Percentiles rank a stretch among this genome's conserved stretches.
Evolutionary conservation across 2,113 vertebrate species (phyloP).

Genomic region (Pangasianodon hypophthalmus): DNA sequence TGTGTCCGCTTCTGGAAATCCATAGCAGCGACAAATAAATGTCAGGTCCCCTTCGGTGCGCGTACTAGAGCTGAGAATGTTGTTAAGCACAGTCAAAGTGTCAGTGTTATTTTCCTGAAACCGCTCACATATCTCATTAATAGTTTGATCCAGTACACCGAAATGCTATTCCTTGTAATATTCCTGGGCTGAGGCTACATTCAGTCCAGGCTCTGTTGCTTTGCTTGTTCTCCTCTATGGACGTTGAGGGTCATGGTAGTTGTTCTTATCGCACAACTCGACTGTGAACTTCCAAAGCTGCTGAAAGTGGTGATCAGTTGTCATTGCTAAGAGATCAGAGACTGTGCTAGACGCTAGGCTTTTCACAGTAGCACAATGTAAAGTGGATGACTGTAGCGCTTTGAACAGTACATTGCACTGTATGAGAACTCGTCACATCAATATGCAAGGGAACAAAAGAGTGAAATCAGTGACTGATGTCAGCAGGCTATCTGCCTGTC

Average conservation of each 20-base stretch:
- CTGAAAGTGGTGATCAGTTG: neutral
- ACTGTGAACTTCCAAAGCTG: slow-evolving; percentile 3
- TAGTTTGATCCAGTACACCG: neutral
- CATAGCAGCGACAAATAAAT: neutral
- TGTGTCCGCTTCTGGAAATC: neutral
- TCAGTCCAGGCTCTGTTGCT: neutral
- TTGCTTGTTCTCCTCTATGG: neutral
- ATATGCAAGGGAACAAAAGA: neutral
- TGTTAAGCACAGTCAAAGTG: no score
- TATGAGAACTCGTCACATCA: neutral
- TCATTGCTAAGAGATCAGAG: neutral
- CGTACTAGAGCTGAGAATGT: neutral
- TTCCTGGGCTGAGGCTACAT: neutral
- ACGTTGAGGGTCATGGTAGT: neutral
- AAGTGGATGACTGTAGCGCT: neutral
- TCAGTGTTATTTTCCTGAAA: no score
- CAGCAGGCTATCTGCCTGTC: neutral
- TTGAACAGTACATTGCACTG: neutral
- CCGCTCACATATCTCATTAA: neutral
- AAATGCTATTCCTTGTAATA: neutral
- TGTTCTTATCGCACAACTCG: neutral
- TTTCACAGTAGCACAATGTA: neutral
- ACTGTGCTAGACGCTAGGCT: neutral
- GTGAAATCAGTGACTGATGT: neutral
- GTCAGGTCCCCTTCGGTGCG: neutral